Conservation (phyloP, 1,140 invertebrate genomes). For the Druon quercuslanigerum region DNA sequence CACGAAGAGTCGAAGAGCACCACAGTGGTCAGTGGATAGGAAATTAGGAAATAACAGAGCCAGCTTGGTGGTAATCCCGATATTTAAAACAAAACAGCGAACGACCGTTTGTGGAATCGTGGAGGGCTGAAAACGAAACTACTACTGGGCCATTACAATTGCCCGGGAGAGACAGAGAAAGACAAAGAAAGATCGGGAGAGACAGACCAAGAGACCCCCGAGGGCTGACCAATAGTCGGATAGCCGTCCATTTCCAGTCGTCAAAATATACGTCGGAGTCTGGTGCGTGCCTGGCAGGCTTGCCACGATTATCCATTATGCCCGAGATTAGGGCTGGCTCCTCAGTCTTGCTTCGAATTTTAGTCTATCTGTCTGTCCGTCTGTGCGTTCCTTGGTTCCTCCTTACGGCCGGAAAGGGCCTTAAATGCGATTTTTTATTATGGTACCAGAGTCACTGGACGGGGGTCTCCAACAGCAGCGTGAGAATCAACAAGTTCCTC, state of each 20-base stretch:
- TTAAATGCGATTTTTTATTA: slow-evolving; percentile 45
- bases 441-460: slow-evolving; percentile 39
- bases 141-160: slow-evolving; percentile 20
- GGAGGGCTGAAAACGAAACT: slow-evolving; percentile 11
- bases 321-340: slow-evolving; percentile 36
- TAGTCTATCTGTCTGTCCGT: background rate
- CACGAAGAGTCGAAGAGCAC: slow-evolving; percentile 19
- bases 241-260: slow-evolving; percentile 41
- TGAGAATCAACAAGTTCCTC: slow-evolving; percentile 31
- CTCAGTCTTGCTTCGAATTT: slow-evolving; percentile 21
- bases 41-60: slow-evolving; percentile 43
- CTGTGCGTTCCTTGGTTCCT: background rate
- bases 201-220: slow-evolving; percentile 17
- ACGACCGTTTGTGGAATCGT: background rate
- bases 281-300: slow-evolving; percentile 29
- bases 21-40: slow-evolving; percentile 8
- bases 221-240: slow-evolving; percentile 22
- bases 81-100: slow-evolving; percentile 37
- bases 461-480: slow-evolving; percentile 35
- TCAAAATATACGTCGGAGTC: slow-evolving; percentile 46
- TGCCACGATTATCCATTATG: slow-evolving; percentile 41
- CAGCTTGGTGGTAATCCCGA: slow-evolving; percentile 36
- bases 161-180: slow-evolving; percentile 11
- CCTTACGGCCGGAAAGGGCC: slow-evolving; percentile 28
- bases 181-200: slow-evolving; percentile 34